Base-by-base conservation (phyloP, 1,140 invertebrate genomes). In the Brachionus manjavacas region DNA sequence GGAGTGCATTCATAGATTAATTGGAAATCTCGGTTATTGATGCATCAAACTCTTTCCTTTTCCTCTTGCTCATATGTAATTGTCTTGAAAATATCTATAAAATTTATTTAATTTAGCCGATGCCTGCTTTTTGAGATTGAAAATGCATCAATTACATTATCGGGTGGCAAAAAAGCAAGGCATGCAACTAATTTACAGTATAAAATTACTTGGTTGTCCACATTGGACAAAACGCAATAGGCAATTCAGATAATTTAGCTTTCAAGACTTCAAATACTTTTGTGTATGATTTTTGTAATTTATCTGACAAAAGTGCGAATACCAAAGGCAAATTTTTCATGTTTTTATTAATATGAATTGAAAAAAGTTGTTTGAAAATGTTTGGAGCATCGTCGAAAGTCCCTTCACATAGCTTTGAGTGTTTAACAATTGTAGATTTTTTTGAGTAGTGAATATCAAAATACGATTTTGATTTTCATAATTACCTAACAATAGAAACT, bases 51-150 rank as follows among this genome's bases (percentile, higher is more conserved):
- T 76, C 25, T 76, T 76, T 46, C 72, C 72, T 49, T 43, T 46
- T 0, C 72, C 72, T 76, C 14, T 76, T 9, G 39, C 43, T 76
- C 72, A 41, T 1, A 76, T 76, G 25, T 76, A 76, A 49, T 76
- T 76, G 23, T 76, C 43, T 16, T 76, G 41, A 76, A 76, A 76
- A 74, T 74, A 74, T 41, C 11, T 74, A 23, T 74, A 74, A 23
- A 74, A 16, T 25, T 74, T 74, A 20, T 12, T 46, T 4, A 74
- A 41, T 41, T 74, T 1, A 20, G 11, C n/a, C 4, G 35, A 39
- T 14, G 35, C 7, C 16, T 68, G 64, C 31, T 72, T 72, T 72
- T 72, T 72, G 0, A 72, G 35, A 72, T 16, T 4, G 43, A 16
- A 72, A 72, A 72, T 16, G 68, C 31, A 0, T 4, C 35, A 20